phyloP scores from a whole-genome alignment of 1,140 invertebrate genomes.

The Platorchestia sp. region DNA sequence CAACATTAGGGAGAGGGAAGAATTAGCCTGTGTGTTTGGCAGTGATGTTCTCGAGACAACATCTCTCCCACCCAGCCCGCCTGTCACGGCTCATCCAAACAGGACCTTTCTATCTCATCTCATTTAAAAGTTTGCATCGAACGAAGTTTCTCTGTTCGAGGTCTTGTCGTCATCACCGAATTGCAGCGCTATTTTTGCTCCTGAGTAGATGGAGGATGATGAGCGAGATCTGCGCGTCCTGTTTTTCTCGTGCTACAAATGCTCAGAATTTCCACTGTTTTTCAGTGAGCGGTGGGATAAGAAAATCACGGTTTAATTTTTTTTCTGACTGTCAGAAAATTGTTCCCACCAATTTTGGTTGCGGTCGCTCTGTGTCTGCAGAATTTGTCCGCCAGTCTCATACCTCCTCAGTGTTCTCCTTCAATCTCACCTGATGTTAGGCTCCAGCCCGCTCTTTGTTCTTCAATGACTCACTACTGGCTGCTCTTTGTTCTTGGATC shows the following conservation, averaged over 20 bases:
- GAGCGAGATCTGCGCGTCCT: neutral
- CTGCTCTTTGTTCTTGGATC: too few relatives aligned
- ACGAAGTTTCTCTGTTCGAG: neutral
- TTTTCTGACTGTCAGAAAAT: neutral
- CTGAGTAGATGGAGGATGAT: neutral
- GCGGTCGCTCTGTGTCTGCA: too few relatives aligned
- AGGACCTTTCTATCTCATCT: neutral
- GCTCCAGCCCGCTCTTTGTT: neutral
- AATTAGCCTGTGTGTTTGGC: too few relatives aligned
- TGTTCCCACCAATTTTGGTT: too few relatives aligned
- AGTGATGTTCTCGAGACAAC: too few relatives aligned
- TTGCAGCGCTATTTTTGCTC: neutral
- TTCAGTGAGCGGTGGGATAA: neutral
- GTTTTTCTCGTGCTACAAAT: neutral
- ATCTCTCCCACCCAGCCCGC: too few relatives aligned
- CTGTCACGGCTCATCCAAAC: neutral
- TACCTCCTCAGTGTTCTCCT: too few relatives aligned
- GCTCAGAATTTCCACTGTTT: neutral
- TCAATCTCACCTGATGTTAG: neutral
- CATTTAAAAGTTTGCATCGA: neutral
- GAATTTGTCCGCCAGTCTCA: too few relatives aligned
- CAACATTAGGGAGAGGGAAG: too few relatives aligned
- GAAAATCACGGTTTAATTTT: neutral
- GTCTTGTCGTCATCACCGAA: neutral
- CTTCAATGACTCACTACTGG: too few relatives aligned